Evolutionary conservation across 2,113 vertebrate species (phyloP).

Genomic region (Leucoraja erinaceus): DNA sequence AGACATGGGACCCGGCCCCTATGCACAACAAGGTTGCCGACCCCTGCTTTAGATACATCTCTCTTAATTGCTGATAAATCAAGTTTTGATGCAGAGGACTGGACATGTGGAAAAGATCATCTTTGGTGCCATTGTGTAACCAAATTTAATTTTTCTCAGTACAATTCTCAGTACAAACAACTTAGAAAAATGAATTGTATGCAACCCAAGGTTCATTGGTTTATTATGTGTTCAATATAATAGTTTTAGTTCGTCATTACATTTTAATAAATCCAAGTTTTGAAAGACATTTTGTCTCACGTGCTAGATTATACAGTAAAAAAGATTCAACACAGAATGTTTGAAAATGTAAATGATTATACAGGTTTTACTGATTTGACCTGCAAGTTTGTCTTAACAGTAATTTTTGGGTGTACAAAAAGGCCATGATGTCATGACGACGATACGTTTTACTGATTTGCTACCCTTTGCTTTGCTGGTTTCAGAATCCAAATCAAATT

Average conservation of each 20-base stretch:
- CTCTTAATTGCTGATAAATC: not conserved
- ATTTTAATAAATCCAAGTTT: not conserved
- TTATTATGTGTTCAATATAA: not conserved
- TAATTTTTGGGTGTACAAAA: no score
- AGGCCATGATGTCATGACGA: no score
- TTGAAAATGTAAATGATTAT: not conserved
- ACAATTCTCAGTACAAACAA: not conserved
- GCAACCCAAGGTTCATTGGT: not conserved
- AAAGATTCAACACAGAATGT: not conserved
- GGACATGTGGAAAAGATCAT: not conserved
- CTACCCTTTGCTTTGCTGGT: not conserved
- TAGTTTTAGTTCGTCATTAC: no score
- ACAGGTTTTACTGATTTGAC: not conserved
- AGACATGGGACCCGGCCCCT: no score
- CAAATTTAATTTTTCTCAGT: not conserved
- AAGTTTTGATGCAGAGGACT: not conserved
- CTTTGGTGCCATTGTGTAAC: not conserved
- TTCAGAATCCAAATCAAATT: conserved; percentile 8
- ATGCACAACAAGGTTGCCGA: no score
- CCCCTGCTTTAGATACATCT: not conserved
- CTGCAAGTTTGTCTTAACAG: no score
- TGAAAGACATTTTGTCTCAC: not conserved
- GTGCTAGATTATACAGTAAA: not conserved
- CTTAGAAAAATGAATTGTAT: not conserved
- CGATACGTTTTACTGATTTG: no score